Base-by-base conservation (phyloP, 2,888 invertebrate species). In the Athrips mouffetella region DNA sequence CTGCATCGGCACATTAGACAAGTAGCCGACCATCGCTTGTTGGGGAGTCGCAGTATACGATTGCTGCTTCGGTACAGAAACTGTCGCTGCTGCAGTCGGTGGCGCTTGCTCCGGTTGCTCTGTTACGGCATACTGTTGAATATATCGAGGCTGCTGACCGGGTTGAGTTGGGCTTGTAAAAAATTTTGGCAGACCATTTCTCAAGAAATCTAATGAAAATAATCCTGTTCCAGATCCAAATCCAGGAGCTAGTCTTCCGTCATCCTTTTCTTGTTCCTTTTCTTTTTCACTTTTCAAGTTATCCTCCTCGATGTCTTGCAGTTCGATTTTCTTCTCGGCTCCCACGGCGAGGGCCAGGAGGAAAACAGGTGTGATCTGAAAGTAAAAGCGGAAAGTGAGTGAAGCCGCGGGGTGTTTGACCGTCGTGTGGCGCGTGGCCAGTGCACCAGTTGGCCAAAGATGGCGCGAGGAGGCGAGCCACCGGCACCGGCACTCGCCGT, bases 301-400 rank as follows among this genome's bases (percentile, higher is more conserved):
- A 62, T 94, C 94, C 27, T 91, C 89, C 68, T 94, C 94, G 55
- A 94, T 93, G 73, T 94, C 94, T 70, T 94, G 93, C 41, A 94
- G 80, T 58, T 92, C 91, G 49, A 93, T 89, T 75, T 92, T 93
- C 68, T 91, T 90, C 49, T 92, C 91, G 35, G 81, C 85, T 60
- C 65, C 62, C 41, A 80, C 90, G 52, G 70, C 73, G 37, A 80
- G 54, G 48, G 57, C 67, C 53, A 86, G 55, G 46, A 83, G 64
- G 47, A 81, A 71, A 62, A 80, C 63, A 48, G 74, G 67, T 57
- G 73, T 62, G 53, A 82, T 65, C 88, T 88, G 87, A 80, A 87
- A 88, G 78, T 76, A 80, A 80, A 79, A 79, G 75, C 59, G 65
- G 63, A 67, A 66, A 62, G 65, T 77, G 52, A 70, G 65, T 61